Evolutionary conservation across 2,888 invertebrate genomes (phyloP).

Genomic region (Trichopoda pennipes): DNA sequence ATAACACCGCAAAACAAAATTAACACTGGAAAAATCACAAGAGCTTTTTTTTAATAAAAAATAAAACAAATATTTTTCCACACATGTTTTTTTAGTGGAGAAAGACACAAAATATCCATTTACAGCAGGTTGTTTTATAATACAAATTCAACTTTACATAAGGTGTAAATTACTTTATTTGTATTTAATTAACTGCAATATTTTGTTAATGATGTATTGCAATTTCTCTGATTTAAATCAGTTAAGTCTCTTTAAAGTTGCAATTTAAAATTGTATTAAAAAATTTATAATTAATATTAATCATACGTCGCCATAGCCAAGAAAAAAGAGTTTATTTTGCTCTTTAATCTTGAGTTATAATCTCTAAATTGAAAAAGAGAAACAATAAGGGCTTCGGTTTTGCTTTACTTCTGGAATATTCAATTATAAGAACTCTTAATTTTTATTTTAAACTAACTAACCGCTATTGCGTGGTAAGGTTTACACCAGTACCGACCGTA

Average conservation of each 20-base stretch:
- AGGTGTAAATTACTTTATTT: neutral
- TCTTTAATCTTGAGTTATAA: no score
- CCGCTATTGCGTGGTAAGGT: no score
- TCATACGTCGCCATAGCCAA: neutral
- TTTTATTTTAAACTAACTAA: no score
- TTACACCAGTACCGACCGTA: no score
- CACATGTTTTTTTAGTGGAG: neutral
- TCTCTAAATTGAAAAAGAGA: no score
- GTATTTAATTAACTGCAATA: neutral
- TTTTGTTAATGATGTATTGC: neutral
- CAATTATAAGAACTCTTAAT: no score
- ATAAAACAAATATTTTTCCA: neutral
- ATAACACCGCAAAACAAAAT: slow-evolving; percentile 16
- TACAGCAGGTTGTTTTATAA: neutral
- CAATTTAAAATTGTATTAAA: neutral
- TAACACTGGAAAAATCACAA: neutral
- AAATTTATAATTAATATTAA: neutral
- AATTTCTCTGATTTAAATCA: neutral
- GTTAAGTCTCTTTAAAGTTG: neutral
- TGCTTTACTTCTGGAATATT: no score
- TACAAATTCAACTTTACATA: neutral
- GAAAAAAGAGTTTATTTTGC: neutral
- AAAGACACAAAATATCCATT: neutral
- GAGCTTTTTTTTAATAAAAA: neutral
- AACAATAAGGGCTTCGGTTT: no score